These are phyloP conservation scores for Scaeva pyrastri DNA, from an alignment of 2,888 invertebrate genomes.

Conservation along the genomic window DNA sequence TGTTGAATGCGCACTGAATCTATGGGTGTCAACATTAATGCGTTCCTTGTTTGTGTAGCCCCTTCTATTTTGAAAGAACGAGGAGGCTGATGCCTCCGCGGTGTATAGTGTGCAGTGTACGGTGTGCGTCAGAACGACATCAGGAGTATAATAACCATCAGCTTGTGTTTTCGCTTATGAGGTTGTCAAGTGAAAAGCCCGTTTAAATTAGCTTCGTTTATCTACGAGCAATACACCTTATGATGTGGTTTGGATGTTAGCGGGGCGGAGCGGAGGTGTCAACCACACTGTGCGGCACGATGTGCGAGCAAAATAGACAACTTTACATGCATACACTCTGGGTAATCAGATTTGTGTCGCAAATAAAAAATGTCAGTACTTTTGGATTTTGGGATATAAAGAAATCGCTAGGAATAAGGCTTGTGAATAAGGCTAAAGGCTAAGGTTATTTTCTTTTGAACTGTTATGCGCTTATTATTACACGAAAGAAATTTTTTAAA, in stretches of 20 bases:
- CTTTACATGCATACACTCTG: background rate
- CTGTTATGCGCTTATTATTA: too few species aligned
- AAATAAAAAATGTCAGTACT: background rate
- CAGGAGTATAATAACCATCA: constrained; percentile 2
- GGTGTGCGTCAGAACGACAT: background rate
- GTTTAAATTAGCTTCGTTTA: constrained; percentile 74
- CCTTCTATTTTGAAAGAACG: background rate
- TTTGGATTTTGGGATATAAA: background rate
- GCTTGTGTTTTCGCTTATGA: constrained; percentile 48
- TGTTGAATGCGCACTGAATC: constrained; percentile 66
- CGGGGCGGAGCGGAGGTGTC: background rate
- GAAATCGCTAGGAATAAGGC: too few species aligned
- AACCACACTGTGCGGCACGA: constrained; percentile 21
- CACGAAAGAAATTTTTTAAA: too few species aligned
- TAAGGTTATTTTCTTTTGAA: too few species aligned
- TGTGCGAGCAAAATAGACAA: constrained; percentile 34
- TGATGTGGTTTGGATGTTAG: constrained; percentile 49
- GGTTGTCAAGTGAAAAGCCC: constrained; percentile 63
- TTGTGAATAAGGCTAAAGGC: too few species aligned
- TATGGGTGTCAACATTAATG: constrained; percentile 54
- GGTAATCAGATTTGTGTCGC: background rate
- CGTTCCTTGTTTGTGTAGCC: constrained; percentile 2
- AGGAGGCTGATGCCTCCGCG: background rate
- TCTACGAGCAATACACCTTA: constrained; percentile 55
- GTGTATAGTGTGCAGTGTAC: too few species aligned